phyloP scores from a whole-genome alignment of 2,888 invertebrate species.

The Brachylomia viminalis region DNA sequence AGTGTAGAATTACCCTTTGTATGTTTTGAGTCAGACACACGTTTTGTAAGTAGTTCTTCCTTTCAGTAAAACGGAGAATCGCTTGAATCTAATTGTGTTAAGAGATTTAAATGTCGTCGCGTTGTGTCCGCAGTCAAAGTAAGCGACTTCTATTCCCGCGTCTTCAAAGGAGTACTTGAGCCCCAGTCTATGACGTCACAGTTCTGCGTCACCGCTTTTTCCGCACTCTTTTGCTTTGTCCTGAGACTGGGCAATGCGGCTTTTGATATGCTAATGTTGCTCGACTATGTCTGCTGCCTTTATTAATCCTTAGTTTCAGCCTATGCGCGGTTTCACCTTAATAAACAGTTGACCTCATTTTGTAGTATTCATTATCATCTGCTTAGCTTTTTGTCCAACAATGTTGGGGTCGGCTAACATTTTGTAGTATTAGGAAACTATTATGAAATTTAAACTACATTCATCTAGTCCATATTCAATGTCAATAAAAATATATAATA shows the following conservation, averaged over 20 bases:
- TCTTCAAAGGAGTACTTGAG: neutral
- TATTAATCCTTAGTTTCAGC: conserved; percentile 1
- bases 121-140: neutral
- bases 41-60: no score
- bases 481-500: no score
- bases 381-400: no score
- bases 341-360: no score
- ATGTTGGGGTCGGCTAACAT: no score
- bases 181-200: neutral
- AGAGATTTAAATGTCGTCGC: conserved; percentile 24
- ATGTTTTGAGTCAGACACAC: no score
- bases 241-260: conserved; percentile 21
- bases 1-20: neutral
- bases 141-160: neutral
- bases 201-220: neutral
- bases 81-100: conserved; percentile 33
- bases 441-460: no score
- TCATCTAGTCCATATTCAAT: no score
- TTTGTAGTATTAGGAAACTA: no score
- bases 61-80: no score
- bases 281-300: conserved; percentile 9
- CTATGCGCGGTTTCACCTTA: neutral
- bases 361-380: no score
- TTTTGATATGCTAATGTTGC: conserved; percentile 64
- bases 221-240: neutral